A percentile compares a stretch with the other conserved stretches of the same genome.
Evolutionary conservation across 2,888 invertebrate species (phyloP).

Genomic region (Lysandra bellargus): DNA sequence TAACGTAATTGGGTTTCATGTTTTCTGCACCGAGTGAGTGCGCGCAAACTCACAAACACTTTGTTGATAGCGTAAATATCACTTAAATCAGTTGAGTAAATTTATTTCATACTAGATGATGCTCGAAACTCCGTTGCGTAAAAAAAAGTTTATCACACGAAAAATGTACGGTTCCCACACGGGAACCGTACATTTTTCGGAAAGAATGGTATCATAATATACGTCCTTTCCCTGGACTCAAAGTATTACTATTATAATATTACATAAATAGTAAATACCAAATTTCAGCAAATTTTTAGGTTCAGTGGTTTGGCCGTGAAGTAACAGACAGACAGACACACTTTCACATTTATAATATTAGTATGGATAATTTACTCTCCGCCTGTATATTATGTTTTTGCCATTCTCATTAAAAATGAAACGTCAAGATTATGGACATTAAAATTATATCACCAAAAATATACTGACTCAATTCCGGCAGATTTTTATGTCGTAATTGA

Average conservation of each 20-base stretch:
- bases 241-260: no score
- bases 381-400: neutral
- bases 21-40: constrained; percentile 16
- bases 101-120: neutral
- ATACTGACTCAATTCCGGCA: neutral
- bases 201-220: no score
- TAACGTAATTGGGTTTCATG: constrained; percentile 20
- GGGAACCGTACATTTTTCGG: neutral
- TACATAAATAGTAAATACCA: neutral
- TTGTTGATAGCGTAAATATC: neutral
- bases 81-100: neutral
- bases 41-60: constrained; percentile 9
- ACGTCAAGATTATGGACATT: neutral
- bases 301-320: neutral
- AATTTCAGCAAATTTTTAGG: neutral
- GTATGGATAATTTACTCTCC: neutral
- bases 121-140: neutral
- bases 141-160: neutral
- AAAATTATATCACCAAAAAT: neutral
- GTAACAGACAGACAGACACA: no score
- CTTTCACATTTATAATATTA: neutral
- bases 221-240: neutral
- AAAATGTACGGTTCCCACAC: no score
- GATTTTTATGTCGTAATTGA: constrained; percentile 6
- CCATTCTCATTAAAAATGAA: neutral